Evolutionary conservation across 2,888 invertebrate genomes (phyloP).

Genomic region (Tetramorium bicarinatum): DNA sequence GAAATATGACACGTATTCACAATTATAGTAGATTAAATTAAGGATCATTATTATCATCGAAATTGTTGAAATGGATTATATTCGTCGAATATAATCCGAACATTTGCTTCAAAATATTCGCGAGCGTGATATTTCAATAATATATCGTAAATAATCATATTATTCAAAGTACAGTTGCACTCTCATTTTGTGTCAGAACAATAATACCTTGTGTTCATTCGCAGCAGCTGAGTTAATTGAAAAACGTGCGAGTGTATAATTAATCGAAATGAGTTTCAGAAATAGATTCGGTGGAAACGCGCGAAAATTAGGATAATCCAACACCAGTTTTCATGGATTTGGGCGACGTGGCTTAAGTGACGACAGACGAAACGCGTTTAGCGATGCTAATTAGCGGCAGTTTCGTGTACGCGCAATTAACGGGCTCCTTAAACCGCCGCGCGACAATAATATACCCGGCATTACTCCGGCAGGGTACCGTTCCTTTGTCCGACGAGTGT

Average conservation of each 20-base stretch:
- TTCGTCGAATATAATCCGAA: not conserved
- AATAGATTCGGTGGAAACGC: conserved; percentile 38
- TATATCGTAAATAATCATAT: not conserved
- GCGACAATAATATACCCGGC: conserved; percentile 24
- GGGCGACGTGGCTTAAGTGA: conserved; percentile 7
- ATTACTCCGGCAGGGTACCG: conserved; percentile 27
- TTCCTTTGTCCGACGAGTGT: conserved; percentile 34
- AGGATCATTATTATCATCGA: not conserved
- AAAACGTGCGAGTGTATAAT: not conserved
- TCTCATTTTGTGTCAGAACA: not conserved
- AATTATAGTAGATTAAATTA: conserved; percentile 16
- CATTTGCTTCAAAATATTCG: not conserved
- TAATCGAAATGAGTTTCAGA: not conserved
- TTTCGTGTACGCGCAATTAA: conserved; percentile 65
- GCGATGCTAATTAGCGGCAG: conserved; percentile 65
- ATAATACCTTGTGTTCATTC: not conserved
- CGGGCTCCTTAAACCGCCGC: conserved; percentile 36
- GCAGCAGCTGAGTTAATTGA: not conserved
- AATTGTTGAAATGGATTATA: conserved; percentile 23
- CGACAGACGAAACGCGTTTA: conserved; percentile 34
- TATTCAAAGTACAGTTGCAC: not conserved
- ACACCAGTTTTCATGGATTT: conserved; percentile 35
- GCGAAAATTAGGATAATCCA: conserved; percentile 27
- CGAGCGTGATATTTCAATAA: conserved; percentile 6
- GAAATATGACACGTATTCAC: not conserved